phyloP scores from a whole-genome alignment of 2,888 invertebrate genomes.

The Drosophila percnosoma region DNA sequence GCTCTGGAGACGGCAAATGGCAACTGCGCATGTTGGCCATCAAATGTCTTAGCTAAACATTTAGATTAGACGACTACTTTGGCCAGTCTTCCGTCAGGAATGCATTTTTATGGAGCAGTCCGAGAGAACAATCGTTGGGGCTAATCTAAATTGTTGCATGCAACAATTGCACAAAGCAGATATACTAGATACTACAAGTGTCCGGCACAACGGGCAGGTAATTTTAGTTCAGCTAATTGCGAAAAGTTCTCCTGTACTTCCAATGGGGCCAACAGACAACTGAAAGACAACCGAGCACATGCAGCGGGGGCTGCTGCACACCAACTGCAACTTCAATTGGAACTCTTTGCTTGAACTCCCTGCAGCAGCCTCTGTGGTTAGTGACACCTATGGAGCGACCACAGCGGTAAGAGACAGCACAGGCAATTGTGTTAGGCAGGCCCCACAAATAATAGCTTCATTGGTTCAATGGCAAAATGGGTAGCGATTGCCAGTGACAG shows the following conservation, averaged over 20 bases:
- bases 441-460: slow-evolving; percentile 80
- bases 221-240: slow-evolving; percentile 81
- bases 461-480: slow-evolving; percentile 48
- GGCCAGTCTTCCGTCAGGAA: slow-evolving; percentile 72
- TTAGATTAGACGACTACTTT: slow-evolving; percentile 68
- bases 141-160: slow-evolving; percentile 82
- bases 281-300: slow-evolving; percentile 70
- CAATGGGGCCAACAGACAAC: slow-evolving; percentile 65
- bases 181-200: slow-evolving; percentile 44
- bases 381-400: slow-evolving; percentile 70
- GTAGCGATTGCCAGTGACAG: slow-evolving; percentile 26
- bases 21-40: slow-evolving; percentile 73
- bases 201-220: slow-evolving; percentile 65
- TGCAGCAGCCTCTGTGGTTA: slow-evolving; percentile 55
- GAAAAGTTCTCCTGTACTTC: slow-evolving; percentile 82
- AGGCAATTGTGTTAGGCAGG: slow-evolving; percentile 56
- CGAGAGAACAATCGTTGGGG: slow-evolving; percentile 71
- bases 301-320: slow-evolving; percentile 47
- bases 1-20: slow-evolving; percentile 19
- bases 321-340: slow-evolving; percentile 23
- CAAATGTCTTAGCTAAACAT: slow-evolving; percentile 77
- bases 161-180: slow-evolving; percentile 66
- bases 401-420: slow-evolving; percentile 28
- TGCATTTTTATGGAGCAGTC: slow-evolving; percentile 64
- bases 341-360: slow-evolving; percentile 7